Evolutionary conservation across 2,113 vertebrate genomes (phyloP), one percentile per base, ranked within the genome.

Genomic region (Aspiorhynchus laticeps): DNA sequence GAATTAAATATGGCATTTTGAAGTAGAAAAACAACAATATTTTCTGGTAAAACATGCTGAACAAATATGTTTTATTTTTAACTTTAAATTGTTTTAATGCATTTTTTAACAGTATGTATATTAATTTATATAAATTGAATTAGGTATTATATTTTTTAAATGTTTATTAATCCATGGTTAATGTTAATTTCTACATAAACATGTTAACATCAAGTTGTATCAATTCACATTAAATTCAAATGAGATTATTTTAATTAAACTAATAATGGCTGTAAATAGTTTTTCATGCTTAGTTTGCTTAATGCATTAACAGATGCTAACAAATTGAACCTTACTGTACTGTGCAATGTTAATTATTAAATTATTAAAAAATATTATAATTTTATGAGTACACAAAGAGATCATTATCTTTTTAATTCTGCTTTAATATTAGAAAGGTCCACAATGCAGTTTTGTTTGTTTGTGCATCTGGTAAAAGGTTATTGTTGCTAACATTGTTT

Each of bases 381-480:
- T 61, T 4, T 2, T 38, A 73, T 38, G 33, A 41, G 2, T 38
- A 61, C 10, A 61, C 53, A 41, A 3, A 24, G 19, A 15, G 53
- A 36, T 41, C 12, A 41, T 61, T 80, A 11, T 61, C 65, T 84
- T 81, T 61, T 86, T 73, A 65, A 86, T 89, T 80, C 69, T 56
- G 36, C 28, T 86, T 89, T 86, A 90, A 88, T 38, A 83, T 86
- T 17, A 11, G 75, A 90, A 85, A 77, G 87, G 82, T 59, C 67
- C 67, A 56, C 87, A 85, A 83, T 89, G 51, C 79, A 41, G 53
- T 73, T 89, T 71, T 80, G 31, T 85, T 86, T 85, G 43, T 56
- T 33, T 11, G 33, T 85, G 31, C 65, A 53, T 65, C 43, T 83
- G 79, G 87, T 84, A 65, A 74, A 41, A 88, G 88, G 78, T 79